phyloP scores from a whole-genome alignment of 2,888 invertebrate species.

The Ryuthela nishihirai region DNA sequence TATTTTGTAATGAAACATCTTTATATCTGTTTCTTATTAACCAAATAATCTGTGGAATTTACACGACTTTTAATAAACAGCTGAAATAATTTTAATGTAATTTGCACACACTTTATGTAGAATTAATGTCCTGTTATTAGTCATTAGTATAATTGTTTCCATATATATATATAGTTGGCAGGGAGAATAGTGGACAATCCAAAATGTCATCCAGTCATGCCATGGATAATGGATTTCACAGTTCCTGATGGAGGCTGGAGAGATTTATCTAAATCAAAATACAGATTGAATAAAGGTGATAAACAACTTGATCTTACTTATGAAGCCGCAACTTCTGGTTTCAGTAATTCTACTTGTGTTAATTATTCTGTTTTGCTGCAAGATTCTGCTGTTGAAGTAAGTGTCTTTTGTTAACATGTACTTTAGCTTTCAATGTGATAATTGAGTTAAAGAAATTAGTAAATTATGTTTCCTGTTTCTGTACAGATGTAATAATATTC shows the following conservation, averaged over 20 bases:
- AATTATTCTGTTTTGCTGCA: conserved; percentile 21
- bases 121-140: neutral
- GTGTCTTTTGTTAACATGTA: neutral
- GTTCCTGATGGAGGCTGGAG: conserved; percentile 79
- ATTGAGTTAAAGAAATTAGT: too few relatives aligned
- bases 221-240: conserved; percentile 94
- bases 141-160: neutral
- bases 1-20: too few relatives aligned
- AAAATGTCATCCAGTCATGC: conserved; percentile 89
- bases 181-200: conserved; percentile 80
- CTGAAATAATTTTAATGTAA: conserved; percentile 46
- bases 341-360: conserved; percentile 10
- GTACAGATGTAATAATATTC: too few relatives aligned
- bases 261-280: conserved; percentile 90
- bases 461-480: too few relatives aligned
- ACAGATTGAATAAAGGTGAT: conserved; percentile 93
- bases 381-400: conserved; percentile 23
- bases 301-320: conserved; percentile 89
- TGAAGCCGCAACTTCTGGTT: conserved; percentile 52
- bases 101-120: conserved; percentile 25
- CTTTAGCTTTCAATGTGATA: too few relatives aligned
- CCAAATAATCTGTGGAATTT: too few relatives aligned
- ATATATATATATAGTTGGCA: conserved; percentile 63
- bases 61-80: too few relatives aligned
- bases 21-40: too few relatives aligned